A percentile compares a stretch with the other conserved stretches of the same genome.
Conservation (phyloP, 1,140 invertebrate species). For the Eubasilissa regina region DNA sequence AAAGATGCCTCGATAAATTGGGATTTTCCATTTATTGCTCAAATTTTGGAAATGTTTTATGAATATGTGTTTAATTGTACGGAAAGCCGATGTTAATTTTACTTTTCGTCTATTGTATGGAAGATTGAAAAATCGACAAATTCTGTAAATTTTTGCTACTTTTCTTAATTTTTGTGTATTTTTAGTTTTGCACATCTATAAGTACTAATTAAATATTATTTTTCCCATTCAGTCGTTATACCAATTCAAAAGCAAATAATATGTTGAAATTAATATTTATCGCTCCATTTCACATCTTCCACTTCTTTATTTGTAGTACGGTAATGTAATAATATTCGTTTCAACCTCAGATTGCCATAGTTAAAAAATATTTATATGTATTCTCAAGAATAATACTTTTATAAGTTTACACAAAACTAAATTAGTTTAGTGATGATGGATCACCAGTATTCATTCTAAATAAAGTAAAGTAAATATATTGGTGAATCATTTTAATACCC, state of each 20-base stretch:
- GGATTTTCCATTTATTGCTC: slow-evolving; percentile 44
- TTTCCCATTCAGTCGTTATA: not conserved
- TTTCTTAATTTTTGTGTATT: slow-evolving; percentile 30
- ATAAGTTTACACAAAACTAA: not conserved
- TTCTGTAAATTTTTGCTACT: slow-evolving; percentile 32
- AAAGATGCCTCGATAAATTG: slow-evolving; percentile 26
- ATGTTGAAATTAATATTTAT: not conserved
- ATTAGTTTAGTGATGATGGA: slow-evolving; percentile 32
- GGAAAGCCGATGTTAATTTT: not conserved
- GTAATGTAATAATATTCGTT: slow-evolving; percentile 25
- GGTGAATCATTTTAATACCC: slow-evolving; percentile 21
- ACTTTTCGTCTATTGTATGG: slow-evolving; percentile 5
- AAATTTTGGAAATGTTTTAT: slow-evolving; percentile 43
- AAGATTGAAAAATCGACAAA: slow-evolving; percentile 20
- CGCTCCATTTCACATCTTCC: not conserved
- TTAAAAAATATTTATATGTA: slow-evolving; percentile 35
- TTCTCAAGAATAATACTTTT: slow-evolving; percentile 20
- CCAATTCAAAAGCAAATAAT: not conserved
- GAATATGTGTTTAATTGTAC: slow-evolving; percentile 12
- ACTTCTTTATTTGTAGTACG: not conserved
- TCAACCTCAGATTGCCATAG: slow-evolving; percentile 51
- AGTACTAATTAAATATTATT: slow-evolving; percentile 20
- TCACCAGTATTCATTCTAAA: slow-evolving; percentile 42
- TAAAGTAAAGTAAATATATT: slow-evolving; percentile 11
- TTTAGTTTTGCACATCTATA: slow-evolving; percentile 16